Base-by-base conservation (phyloP, 2,888 invertebrate species). In the Lacanobia wlatinum region DNA sequence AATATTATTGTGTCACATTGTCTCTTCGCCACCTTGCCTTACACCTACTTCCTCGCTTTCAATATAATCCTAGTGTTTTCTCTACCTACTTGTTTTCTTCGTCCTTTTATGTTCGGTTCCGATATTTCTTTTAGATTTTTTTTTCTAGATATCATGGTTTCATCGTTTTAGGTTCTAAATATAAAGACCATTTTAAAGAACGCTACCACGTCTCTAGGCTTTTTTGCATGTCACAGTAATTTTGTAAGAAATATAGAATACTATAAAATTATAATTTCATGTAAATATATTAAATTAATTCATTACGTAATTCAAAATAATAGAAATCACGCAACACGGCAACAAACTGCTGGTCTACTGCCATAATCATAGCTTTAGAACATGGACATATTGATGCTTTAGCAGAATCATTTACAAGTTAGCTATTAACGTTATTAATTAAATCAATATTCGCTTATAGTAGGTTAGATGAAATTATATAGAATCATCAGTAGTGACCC, bases 11-110 rank as follows among this genome's bases (percentile, higher is more conserved):
- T 86, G 82, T 85, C 86, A 87, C 88, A 85, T 87, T 89, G 87
- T 90, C 85, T 90, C 90, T 92, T 90, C 82, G 86, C 88, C 76
- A 84, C 87, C 87, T 84, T 77, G 81, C 82, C 86, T 83, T 76
- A 86, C 76, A 87, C 86, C 87, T 81, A 81, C 62, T 83, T 82
- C 87, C 87, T 85, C 67, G 84, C 87, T 87, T 85, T 82, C 69
- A 80, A 73, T 84, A 77, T 74, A 61, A 77, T 78, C 80, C 80
- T 75, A 73, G 68, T 40, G 67, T 76, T 75, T 78, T 65, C 56
- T 73, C 58, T 43, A 55, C 50, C 58, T 43, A 56, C 48, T 75
- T 61, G 18, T 70, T 85, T 74, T 67, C 34, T 73, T 64, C 65
- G 66, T 66, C 52, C 72, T 70, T 70, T 43, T 43, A 14, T 43